These are phyloP conservation scores for Furcula furcula DNA, from an alignment of 2,888 invertebrate species.

Conservation along the genomic window DNA sequence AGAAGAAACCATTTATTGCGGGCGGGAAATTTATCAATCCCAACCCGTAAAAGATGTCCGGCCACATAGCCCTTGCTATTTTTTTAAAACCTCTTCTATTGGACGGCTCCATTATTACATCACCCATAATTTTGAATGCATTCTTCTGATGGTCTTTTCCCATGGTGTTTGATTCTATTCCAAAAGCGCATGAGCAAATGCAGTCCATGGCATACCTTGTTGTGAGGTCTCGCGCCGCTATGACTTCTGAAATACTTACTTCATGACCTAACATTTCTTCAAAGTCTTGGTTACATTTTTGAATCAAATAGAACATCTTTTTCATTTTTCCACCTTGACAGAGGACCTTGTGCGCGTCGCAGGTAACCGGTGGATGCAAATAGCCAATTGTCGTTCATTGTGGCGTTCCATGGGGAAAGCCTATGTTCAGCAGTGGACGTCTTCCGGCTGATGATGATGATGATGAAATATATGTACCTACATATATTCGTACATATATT, in stretches of 20 bases:
- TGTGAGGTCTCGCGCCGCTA: slow-evolving; percentile 30
- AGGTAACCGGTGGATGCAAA: too few species aligned
- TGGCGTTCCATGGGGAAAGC: too few species aligned
- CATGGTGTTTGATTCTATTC: slow-evolving; percentile 27
- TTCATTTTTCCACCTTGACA: too few species aligned
- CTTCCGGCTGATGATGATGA: too few species aligned
- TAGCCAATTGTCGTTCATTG: too few species aligned
- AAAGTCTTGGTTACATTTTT: slow-evolving; percentile 31
- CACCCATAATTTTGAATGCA: slow-evolving; percentile 36
- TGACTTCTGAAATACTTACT: slow-evolving; percentile 5
- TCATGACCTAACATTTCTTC: slow-evolving; percentile 37
- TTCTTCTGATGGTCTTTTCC: slow-evolving; percentile 16
- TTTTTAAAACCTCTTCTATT: slow-evolving; percentile 29
- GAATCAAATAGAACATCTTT: slow-evolving; percentile 53
- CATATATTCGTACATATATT: too few species aligned
- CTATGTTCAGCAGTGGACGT: too few species aligned
- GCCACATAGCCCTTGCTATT: slow-evolving; percentile 41
- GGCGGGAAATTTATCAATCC: slow-evolving; percentile 34
- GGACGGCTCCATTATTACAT: slow-evolving; percentile 34
- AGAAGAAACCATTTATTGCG: slow-evolving; percentile 38
- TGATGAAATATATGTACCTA: too few species aligned
- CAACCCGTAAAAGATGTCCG: slow-evolving; percentile 43
- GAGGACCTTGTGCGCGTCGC: too few species aligned
- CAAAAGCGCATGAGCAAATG: slow-evolving; percentile 36
- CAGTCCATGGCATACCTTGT: slow-evolving; percentile 51